Evolutionary conservation across 2,888 invertebrate genomes (phyloP), one percentile per base, ranked within the genome.

Genomic region (Parelbella ahira): DNA sequence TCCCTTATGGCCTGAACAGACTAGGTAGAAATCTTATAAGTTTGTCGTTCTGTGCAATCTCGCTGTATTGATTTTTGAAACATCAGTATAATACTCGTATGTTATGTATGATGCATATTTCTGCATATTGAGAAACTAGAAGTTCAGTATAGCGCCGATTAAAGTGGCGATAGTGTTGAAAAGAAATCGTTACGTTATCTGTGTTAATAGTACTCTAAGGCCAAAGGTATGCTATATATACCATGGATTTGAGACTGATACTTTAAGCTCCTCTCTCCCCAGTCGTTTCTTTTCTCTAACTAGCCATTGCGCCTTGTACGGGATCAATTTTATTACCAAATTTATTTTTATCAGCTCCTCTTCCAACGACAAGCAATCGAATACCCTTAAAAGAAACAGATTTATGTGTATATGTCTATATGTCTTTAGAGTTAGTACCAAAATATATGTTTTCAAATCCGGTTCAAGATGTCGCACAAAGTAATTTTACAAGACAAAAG

Each of bases 321-420:
- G 42, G 34, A 42, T 42, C 34, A 42, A 12, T 42, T 42, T 34
- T 42, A 42, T 42, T 34, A 42, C 42, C 42, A 18, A 42, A 42
- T 42, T 42, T 42, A 42, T 42, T 42, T 42, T 42, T 34, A 42
- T 34, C 28, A 37, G 25, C 15, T 24, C 13, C 27, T 32, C 20
- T 42, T 34, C 4, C 28, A 13, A 25, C 25, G 27, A 39, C 21
- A 39, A 19, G 25, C 39, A 12, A 15, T 19, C 6, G 18, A 6
- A 19, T 30, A 12, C 30, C 24, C 28, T 6, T 30, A 39, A 39
- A 24, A 9, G n/a, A 24, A 25, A 15, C 20, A 15, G 9, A 13
- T 15, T 6, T 10, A 3, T 2, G 21, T 15, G 15, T 3, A n/a
- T n/a, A n/a, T n/a, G n/a, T n/a, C n/a, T n/a, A n/a, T n/a, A n/a